These are phyloP conservation scores for Dryobates pubescens DNA, from an alignment of 2,797 vertebrate species.

Conservation along the genomic window DNA sequence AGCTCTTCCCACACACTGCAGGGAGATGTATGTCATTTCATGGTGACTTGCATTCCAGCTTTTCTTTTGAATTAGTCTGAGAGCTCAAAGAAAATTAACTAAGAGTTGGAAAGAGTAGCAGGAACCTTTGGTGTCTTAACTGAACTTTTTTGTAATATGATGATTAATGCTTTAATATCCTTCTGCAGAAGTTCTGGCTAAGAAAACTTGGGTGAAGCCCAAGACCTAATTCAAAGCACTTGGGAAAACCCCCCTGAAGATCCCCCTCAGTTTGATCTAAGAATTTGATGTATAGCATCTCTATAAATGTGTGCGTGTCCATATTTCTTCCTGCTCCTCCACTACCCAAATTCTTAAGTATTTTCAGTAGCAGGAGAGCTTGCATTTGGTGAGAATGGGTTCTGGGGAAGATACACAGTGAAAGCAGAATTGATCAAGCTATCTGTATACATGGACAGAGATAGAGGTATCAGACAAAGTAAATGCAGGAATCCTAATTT, in stretches of 20 bases:
- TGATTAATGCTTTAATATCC: conserved; percentile 67
- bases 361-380: background rate
- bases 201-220: conserved; percentile 51
- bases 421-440: background rate
- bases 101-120: conserved; percentile 18
- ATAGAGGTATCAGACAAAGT: background rate
- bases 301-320: background rate
- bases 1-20: conserved; percentile 56
- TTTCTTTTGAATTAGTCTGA: conserved; percentile 39
- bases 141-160: conserved; percentile 31
- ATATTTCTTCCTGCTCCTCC: background rate
- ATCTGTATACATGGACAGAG: background rate
- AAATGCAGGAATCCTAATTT: background rate
- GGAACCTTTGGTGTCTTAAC: conserved; percentile 37
- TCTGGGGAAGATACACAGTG: background rate
- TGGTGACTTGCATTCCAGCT: conserved; percentile 35
- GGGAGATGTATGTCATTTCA: conserved; percentile 57
- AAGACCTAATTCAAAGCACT: conserved; percentile 60
- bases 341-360: background rate
- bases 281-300: background rate
- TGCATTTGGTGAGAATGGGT: background rate
- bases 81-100: conserved; percentile 50
- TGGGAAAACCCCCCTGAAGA: conserved; percentile 6
- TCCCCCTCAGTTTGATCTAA: background rate
- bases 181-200: conserved; percentile 42